Percentiles rank a stretch among this genome's conserved stretches.
These are phyloP conservation scores for Megaustenia siamemsis DNA, from an alignment of 2,888 invertebrate genomes.

Conservation along the genomic window DNA sequence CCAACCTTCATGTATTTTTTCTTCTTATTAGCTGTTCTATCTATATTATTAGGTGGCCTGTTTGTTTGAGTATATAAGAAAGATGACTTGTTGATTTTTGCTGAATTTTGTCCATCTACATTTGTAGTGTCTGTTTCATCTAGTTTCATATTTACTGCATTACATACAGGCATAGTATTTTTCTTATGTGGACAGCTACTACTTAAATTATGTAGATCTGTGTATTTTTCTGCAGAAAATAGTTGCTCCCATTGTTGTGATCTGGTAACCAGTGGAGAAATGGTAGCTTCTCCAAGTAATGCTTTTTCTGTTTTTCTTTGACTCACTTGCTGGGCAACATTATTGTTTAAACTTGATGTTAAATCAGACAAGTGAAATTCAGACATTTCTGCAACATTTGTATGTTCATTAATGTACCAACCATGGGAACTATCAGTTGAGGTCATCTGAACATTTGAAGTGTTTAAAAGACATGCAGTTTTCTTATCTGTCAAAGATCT, in stretches of 20 bases:
- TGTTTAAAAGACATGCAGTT: neutral
- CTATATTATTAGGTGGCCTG: neutral
- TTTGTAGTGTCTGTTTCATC: neutral
- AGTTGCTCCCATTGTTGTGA: neutral
- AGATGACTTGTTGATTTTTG: neutral
- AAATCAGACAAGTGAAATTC: neutral
- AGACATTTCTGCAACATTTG: neutral
- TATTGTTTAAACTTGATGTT: neutral
- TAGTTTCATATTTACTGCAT: neutral
- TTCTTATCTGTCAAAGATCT: neutral
- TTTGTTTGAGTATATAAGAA: neutral
- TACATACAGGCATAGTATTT: neutral
- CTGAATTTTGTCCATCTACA: neutral
- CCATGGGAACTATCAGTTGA: neutral
- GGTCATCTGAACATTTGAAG: neutral
- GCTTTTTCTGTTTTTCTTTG: neutral
- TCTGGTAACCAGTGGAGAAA: neutral
- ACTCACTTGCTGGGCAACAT: neutral
- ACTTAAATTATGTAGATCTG: neutral
- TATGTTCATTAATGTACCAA: neutral
- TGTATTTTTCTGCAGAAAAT: neutral
- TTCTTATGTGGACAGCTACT: neutral
- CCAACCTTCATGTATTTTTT: slow-evolving; percentile 18
- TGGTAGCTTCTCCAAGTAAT: neutral
- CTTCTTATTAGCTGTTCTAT: neutral